Evolutionary conservation across 2,797 vertebrate genomes (phyloP), one percentile per base, ranked within the genome.

Genomic region (Arnoldichthys spilopterus): DNA sequence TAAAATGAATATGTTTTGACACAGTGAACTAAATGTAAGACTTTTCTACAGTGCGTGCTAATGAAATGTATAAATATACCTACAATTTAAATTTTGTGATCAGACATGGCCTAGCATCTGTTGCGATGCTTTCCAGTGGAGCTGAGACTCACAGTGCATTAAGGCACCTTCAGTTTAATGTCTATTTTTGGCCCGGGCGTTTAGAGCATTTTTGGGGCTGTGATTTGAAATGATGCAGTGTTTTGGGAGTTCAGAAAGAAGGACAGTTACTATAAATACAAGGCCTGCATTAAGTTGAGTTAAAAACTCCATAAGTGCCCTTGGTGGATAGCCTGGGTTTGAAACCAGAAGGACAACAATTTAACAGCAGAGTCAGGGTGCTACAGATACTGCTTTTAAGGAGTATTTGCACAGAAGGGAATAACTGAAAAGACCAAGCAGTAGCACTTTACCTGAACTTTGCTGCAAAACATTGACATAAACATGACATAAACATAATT

Each of bases 221-320:
- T 82, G 85, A 85, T 86, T 72, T 28, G 72, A 78, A 86, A 86
- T 84, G 76, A 77, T 80, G 30, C 72, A 77, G 83, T 66, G 84
- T 83, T 75, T 74, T 81, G 86, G 87, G 87, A 79, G 79, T 79
- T 86, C 77, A 78, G 76, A 89, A 90, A 92, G 80, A 90, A 86
- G 91, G 90, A 68, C 90, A 88, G 86, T 43, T 71, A 87, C 86
- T 92, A 92, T 89, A 83, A 91, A 87, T 91, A 87, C 87, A 76
- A 83, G 87, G 89, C 88, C 87, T 88, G 84, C 87, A 84, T 16
- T 15, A 47, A 47, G 11, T 13, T 47, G 89, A 88, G 87, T 66
- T 84, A 84, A 79, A n/a, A 81, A 22, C 82, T 54, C 62, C 82
- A 88, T 87, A 80, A 53, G 68, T 85, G 81, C 68, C 7, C 70